phyloP scores from a whole-genome alignment of 2,888 invertebrate species.

The Agrochola macilenta region DNA sequence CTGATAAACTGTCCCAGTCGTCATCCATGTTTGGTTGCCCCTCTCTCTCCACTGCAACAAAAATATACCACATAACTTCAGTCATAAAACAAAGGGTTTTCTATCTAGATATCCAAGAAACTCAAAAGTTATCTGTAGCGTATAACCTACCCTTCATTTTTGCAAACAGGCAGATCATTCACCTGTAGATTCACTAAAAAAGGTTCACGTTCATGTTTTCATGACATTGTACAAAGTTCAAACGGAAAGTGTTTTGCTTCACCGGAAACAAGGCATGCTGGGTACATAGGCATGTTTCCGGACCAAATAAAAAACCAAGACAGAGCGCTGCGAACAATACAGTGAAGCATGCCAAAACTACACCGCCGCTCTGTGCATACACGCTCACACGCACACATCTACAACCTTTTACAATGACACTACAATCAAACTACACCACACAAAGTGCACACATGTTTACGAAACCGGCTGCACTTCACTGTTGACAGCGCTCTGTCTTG shows the following conservation, averaged over 20 bases:
- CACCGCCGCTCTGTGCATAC: too few species aligned
- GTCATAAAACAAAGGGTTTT: not conserved
- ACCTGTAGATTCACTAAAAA: not conserved
- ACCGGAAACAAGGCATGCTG: not conserved
- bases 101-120: not conserved
- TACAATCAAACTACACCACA: too few species aligned
- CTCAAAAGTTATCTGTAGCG: too few species aligned
- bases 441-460: too few species aligned
- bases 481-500: too few species aligned
- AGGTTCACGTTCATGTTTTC: not conserved
- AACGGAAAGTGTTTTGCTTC: constrained; percentile 4
- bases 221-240: constrained; percentile 1
- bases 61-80: constrained; percentile 9
- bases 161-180: not conserved
- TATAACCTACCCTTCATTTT: not conserved
- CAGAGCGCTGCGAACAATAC: too few species aligned
- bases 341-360: too few species aligned
- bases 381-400: too few species aligned
- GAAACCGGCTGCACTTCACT: too few species aligned
- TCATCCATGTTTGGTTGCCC: constrained; percentile 93
- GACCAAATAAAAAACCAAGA: too few species aligned
- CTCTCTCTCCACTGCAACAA: constrained; percentile 85
- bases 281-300: too few species aligned
- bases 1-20: constrained; percentile 95
- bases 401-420: too few species aligned